Evolutionary conservation across 2,113 vertebrate genomes (phyloP), one percentile per base, ranked within the genome.

Genomic region (Porphyrio hochstetteri): DNA sequence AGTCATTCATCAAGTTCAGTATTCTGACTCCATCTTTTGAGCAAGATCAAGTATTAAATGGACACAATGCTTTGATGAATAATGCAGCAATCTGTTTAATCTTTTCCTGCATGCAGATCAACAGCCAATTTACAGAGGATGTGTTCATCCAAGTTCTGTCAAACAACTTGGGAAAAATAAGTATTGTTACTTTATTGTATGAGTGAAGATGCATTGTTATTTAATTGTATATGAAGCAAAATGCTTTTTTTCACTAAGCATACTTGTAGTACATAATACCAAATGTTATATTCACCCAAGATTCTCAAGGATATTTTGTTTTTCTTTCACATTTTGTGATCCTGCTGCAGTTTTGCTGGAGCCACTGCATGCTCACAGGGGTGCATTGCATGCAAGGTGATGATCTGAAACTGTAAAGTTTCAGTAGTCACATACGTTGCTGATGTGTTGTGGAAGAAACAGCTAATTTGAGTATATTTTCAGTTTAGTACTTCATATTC

Each of bases 1-100:
- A 19, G 4, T 56, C 21, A 59, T 40, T 70, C 69, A 77, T 21
- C 59, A 67, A 6, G 7, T 75, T 70, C 63, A 64, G 0, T 59
- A n/a, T 81, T 92, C 86, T 19, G 29, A 75, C 56, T 48, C 20
- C 60, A 81, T 84, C 35, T 81, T 71, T 53, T 63, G 42, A 68
- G 20, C 0, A 2, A 86, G 81, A 70, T 83, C 52, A 31, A 67
- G 35, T 61, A 78, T 92, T 86, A 92, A 85, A 81, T 52, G 33
- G 52, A 60, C 19, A 67, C 60, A 92, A 71, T 75, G 21, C 46
- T 83, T 88, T 86, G 71, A 74, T 83, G 40, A 86, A 78, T 88
- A 92, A 94, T 83, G 82, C 72, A 75, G 42, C 6, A 75, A 70
- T 90, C 82, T 90, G 50, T 74, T 80, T 80, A 83, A 86, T 90